phyloP scores from a whole-genome alignment of 2,113 vertebrate genomes.

The Hippoglossus stenolepis region DNA sequence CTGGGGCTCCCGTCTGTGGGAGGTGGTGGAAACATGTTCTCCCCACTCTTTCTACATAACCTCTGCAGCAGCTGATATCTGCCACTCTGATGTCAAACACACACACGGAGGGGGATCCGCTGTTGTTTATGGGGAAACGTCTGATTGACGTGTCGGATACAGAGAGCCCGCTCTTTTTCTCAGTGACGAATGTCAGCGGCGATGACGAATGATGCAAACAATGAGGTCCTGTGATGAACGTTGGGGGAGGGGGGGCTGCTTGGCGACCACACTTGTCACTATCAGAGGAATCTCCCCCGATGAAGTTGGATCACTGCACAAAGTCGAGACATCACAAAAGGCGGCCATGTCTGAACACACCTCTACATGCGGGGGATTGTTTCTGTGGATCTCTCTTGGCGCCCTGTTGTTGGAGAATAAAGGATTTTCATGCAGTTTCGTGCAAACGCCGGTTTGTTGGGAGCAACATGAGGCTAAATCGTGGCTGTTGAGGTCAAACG shows the following conservation, averaged over 20 bases:
- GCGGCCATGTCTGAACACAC: neutral
- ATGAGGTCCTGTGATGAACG: constrained; percentile 25
- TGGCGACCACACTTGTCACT: neutral
- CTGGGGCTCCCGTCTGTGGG: constrained; percentile 29
- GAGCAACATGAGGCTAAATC: neutral
- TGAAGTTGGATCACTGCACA: constrained; percentile 27
- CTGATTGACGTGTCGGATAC: constrained; percentile 47
- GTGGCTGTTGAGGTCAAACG: constrained; percentile 48
- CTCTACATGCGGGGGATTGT: neutral
- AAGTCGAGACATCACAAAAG: constrained; percentile 9
- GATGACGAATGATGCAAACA: constrained; percentile 47
- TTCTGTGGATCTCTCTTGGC: neutral
- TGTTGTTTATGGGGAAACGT: constrained; percentile 10
- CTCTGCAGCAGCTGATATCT: constrained; percentile 51
- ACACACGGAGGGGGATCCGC: neutral
- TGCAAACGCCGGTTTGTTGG: constrained; percentile 34
- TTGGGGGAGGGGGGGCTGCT: neutral
- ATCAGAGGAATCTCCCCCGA: constrained; percentile 24
- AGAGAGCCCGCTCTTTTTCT: neutral
- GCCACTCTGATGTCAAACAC: constrained; percentile 23
- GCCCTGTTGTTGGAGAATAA: neutral
- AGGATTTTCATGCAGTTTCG: neutral
- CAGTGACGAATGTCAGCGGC: constrained; percentile 26
- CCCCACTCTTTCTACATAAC: constrained; percentile 36
- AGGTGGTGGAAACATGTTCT: constrained; percentile 44